Base-by-base conservation (phyloP, 2,888 invertebrate genomes). In the Diadromus collaris region DNA sequence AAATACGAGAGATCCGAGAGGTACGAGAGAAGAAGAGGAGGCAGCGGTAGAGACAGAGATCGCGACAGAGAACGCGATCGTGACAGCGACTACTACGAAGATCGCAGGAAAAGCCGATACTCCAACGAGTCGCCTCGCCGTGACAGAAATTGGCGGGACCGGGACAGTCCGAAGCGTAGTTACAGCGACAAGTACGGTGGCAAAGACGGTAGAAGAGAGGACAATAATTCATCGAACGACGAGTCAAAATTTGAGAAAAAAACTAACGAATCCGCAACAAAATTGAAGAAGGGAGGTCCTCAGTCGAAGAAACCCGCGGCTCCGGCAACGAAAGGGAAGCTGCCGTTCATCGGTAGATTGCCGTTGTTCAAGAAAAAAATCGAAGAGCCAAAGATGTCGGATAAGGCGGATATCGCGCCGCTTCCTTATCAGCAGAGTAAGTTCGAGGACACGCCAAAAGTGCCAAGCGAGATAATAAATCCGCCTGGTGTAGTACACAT, bases 321-420 rank as follows among this genome's bases (percentile, higher is more conserved):
- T 4, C 89, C 88, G 5, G 88, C 89, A 64, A 83, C 83, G 0
- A 94, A 94, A 81, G 95, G 95, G 80, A 96, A 96, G 89, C 92
- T 96, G 88, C 96, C 96, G 0, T 96, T 97, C 85, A 97, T 97
- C 82, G 97, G 97, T 82, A 94, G 96, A 89, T 95, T 97, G 94
- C 97, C 97, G 0, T 93, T 97, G 13, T 96, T 95, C 86, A 95
- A 95, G 86, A 93, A 92, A 88, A 84, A 93, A 91, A 79, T 92
- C 88, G 82, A 92, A 84, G 86, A 92, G 87, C 87, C 88, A 6
- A 90, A 89, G 67, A 51, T 85, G 48, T 86, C 88, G 51, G 93
- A 91, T 27, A 93, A 93, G 77, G 79, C 79, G 32, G 93, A 93
- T 69, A 91, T 92, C 34, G 85, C 91, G 0, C 88, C 91, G 0